Evolutionary conservation across 2,113 vertebrate genomes (phyloP), one percentile per base, ranked within the genome.

Genomic region (Choloepus hoffmanni): DNA sequence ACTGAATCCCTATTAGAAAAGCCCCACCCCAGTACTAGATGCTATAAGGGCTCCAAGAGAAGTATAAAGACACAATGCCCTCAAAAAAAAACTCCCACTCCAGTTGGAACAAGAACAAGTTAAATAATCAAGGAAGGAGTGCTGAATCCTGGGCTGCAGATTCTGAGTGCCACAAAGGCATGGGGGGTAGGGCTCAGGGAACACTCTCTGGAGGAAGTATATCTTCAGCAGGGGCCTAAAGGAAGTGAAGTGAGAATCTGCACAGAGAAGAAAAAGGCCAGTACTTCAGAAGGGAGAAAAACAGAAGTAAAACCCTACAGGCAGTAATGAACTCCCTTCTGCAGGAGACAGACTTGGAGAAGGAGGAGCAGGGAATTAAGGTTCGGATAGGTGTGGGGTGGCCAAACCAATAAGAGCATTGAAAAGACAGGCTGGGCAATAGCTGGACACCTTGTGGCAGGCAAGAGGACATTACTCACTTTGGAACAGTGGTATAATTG

Each of bases 231-330:
- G 79, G 81, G 97, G 74, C 89, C 77, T 90, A 89, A 92, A 96
- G 97, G 97, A 97, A 96, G 93, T 96, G 89, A 97, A 98, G 93
- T 77, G 93, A 96, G 96, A 96, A 94, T 89, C 76, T 77, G 70
- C 68, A 85, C 40, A 48, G 73, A 91, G 62, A 48, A 95, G 85
- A 73, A 89, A 95, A 93, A 70, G 84, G 94, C 88, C 77, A 91
- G 84, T 23, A 30, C 60, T 89, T 88, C 88, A 91, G 72, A 86
- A 92, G 85, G 63, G 74, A 74, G 60, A 96, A 72, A 36, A 58
- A 67, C 74, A 82, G 50, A 18, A 83, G 63, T 85, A 30, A 83
- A 68, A 36, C 68, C 85, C 53, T 30, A 62, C 58, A 50, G 36
- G 43, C 76, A 81, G 91, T 87, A 76, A 73, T 18, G 60, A 74